phyloP scores from a whole-genome alignment of 1,140 invertebrate species.

The Dufourea novaeangliae region DNA sequence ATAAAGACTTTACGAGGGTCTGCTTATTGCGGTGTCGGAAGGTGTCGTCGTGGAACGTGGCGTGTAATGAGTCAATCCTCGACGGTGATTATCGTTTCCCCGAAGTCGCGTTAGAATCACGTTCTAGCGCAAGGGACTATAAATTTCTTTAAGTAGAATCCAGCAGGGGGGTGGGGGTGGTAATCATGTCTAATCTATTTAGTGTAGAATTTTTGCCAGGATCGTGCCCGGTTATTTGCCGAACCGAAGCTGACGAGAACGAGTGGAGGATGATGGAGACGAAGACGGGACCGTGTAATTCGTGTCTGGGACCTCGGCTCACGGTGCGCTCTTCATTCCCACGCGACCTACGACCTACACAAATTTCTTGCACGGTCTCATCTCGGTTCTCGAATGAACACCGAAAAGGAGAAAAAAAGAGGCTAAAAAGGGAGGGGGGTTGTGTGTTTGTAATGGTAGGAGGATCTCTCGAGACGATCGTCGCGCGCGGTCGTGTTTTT shows the following conservation, averaged over 20 bases:
- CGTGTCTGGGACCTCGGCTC: conserved; percentile 62
- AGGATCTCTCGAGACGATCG: conserved; percentile 51
- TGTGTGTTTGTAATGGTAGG: conserved; percentile 36
- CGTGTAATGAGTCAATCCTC: conserved; percentile 21
- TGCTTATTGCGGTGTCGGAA: background rate
- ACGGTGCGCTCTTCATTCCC: conserved; percentile 71
- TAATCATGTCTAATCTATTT: background rate
- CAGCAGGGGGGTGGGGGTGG: too few relatives aligned
- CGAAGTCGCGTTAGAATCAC: background rate
- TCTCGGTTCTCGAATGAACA: conserved; percentile 20
- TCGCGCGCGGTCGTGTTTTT: conserved; percentile 44
- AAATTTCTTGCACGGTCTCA: conserved; percentile 41
- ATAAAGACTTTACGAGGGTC: conserved; percentile 25
- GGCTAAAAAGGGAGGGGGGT: too few relatives aligned
- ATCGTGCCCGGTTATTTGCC: too few relatives aligned
- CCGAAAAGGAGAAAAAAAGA: conserved; percentile 10
- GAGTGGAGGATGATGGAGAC: conserved; percentile 36
- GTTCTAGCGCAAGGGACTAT: background rate
- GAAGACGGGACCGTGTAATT: conserved; percentile 72
- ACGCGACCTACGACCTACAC: conserved; percentile 72
- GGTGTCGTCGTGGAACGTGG: conserved; percentile 2
- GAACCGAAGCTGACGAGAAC: background rate
- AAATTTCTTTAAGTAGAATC: background rate
- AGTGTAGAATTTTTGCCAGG: background rate
- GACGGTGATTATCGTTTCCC: background rate